Evolutionary conservation across 2,888 invertebrate species (phyloP).

Genomic region (Cremastinae sp.): DNA sequence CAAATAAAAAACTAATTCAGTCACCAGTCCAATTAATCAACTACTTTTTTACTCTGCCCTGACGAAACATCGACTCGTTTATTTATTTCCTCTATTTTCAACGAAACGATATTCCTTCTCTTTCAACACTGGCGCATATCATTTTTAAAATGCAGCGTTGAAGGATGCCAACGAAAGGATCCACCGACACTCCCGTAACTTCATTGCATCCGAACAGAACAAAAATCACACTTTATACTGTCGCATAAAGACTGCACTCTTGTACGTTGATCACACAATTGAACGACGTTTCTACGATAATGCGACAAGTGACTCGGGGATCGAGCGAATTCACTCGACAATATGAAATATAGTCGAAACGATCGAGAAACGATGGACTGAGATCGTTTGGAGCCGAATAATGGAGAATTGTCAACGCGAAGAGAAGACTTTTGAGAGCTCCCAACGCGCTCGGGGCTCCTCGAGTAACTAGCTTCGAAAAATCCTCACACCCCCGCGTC

Average conservation of each 20-base stretch:
- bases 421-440: conserved; percentile 59
- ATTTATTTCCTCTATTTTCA: too few relatives aligned
- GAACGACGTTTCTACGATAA: not conserved
- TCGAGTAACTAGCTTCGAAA: conserved; percentile 71
- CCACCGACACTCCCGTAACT: conserved; percentile 28
- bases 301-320: conserved; percentile 8
- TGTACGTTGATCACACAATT: conserved; percentile 7
- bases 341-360: not conserved
- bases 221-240: conserved; percentile 26
- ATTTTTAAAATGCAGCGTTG: not conserved
- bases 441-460: conserved; percentile 72
- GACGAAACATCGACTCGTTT: too few relatives aligned
- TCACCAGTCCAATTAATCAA: too few relatives aligned
- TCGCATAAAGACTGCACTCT: conserved; percentile 4
- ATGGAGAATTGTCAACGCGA: conserved; percentile 11
- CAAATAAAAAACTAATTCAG: too few relatives aligned
- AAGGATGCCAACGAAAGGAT: conserved; percentile 9
- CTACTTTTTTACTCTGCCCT: too few relatives aligned
- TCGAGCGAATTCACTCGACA: too few relatives aligned
- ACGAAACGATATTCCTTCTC: not conserved
- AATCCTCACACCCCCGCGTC: conserved; percentile 72
- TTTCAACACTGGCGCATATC: not conserved
- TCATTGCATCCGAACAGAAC: conserved; percentile 3
- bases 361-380: not conserved
- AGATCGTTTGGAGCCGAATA: conserved; percentile 2